Base-by-base conservation (phyloP, 2,888 invertebrate genomes). In the Aphrophora alni region DNA sequence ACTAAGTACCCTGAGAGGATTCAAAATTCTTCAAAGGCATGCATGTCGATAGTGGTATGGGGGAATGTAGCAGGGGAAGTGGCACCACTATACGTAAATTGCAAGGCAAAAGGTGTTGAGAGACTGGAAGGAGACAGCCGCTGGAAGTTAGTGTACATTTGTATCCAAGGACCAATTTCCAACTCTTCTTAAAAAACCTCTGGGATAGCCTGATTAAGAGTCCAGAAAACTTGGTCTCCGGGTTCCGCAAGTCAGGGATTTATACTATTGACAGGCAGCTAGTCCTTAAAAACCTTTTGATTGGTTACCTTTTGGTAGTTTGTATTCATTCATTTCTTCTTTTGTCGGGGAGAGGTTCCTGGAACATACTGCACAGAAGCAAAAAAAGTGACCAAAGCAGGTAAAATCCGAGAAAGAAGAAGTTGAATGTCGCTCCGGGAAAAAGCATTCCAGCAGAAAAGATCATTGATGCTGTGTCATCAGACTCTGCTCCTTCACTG, bases 151-250 rank as follows among this genome's bases (percentile, higher is more conserved):
- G 33, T 33, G 44, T 1, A n/a, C 75, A 38, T 21, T 71, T 14
- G 71, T 82, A 7, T 81, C 82, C 2, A 82, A 81, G 79, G 71
- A 59, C 12, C 28, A 68, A 17, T 82, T 82, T 27, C 82, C 82
- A 0, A 69, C n/a, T 17, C 44, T 82, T n/a, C 69, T 82, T n/a
- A 1, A 80, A 71, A 33, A 72, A 51, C 17, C 74, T 82, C 3
- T 3, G 8, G 33, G 33, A 8, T 33, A 74, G 44, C 75, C 38
- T 82, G 24, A 21, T 69, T 14, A 69, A 14, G 10, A 21, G 69
- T 26, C 69, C 69, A 69, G 69, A 21, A 24, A 69, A 69, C 69
- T 33, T 33, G 44, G 12, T 44, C 44, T 44, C 44, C 44, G 17
- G 44, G 44, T 44, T 44, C 14, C n/a, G 69, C 24, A 69, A 69